Base-by-base conservation (phyloP, 2,113 vertebrate species). In the Chunga burmeisteri region DNA sequence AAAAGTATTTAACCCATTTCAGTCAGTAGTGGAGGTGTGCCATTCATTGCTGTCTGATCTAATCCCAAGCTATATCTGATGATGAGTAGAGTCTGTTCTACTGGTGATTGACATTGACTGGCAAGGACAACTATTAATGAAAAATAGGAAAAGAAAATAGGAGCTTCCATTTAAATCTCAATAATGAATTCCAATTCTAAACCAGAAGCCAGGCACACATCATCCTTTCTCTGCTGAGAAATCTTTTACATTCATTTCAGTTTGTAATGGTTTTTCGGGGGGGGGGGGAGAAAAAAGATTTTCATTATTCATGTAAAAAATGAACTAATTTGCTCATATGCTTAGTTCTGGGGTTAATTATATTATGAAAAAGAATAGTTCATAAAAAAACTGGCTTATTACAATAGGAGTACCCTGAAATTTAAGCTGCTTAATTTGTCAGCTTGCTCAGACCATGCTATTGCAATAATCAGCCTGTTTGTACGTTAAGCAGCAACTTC, bases 331-430 rank as follows among this genome's bases (percentile, higher is more conserved):
- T 94, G 62, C 61, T 78, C 94, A 50, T 29, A 38, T 67, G 27
- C 53, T 59, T 90, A 55, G 82, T 88, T 50, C 55, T 40, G 80
- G 55, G 49, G 92, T 96, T 95, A 93, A 95, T 93, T 90, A 66
- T 92, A 63, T 94, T 94, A 58, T 96, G 66, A 86, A 92, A 96
- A 93, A 86, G 74, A 94, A 72, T 7, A 78, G 72, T 88, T 95
- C 5, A 3, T 67, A 86, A 80, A 61, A 61, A 50, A 92, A 56
- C 58, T 81, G 78, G 52, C 58, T 90, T 94, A 78, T 66, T 90
- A 67, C 44, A 94, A 36, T 38, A 63, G 53, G 70, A 55, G 77
- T 79, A 88, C 67, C 91, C 82, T 93, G 71, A 82, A 90, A 94
- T 92, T 94, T 84, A 97, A 94, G 71, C 74, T 78, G 58, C 89